phyloP scores from a whole-genome alignment of 2,797 vertebrate species.

The Eulemur coronatus region DNA sequence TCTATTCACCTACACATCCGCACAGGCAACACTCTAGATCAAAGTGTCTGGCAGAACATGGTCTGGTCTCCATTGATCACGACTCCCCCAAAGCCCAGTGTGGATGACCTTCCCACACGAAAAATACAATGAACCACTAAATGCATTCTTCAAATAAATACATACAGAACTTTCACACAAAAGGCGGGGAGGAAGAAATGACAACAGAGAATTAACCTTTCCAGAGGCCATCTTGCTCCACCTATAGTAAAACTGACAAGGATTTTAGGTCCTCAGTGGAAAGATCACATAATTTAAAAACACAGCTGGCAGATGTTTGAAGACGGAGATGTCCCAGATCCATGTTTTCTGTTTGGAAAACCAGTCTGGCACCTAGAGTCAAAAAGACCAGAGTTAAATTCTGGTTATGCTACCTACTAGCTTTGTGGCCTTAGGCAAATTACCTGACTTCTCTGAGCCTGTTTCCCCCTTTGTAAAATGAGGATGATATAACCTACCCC shows the following conservation, averaged over 20 bases:
- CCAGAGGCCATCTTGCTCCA: background rate
- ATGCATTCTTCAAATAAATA: slow-evolving; percentile 10
- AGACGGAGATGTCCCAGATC: background rate
- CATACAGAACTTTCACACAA: background rate
- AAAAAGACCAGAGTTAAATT: background rate
- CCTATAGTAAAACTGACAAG: slow-evolving; percentile 8
- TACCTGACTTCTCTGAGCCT: background rate
- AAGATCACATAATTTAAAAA: background rate
- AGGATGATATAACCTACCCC: background rate
- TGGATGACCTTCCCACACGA: background rate
- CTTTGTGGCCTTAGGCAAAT: background rate
- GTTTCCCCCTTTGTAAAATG: background rate
- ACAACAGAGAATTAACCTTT: background rate
- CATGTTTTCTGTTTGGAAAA: background rate
- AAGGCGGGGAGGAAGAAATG: background rate
- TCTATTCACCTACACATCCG: background rate
- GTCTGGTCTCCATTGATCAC: background rate
- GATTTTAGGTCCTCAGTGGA: background rate
- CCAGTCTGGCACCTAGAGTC: background rate
- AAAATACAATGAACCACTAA: slow-evolving; percentile 12
- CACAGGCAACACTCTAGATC: background rate
- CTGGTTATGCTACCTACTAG: background rate
- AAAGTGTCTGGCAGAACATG: background rate
- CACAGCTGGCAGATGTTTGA: background rate
- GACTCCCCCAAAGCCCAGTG: background rate